Base-by-base conservation (phyloP, 2,113 vertebrate species). In the Callipepla squamata region DNA sequence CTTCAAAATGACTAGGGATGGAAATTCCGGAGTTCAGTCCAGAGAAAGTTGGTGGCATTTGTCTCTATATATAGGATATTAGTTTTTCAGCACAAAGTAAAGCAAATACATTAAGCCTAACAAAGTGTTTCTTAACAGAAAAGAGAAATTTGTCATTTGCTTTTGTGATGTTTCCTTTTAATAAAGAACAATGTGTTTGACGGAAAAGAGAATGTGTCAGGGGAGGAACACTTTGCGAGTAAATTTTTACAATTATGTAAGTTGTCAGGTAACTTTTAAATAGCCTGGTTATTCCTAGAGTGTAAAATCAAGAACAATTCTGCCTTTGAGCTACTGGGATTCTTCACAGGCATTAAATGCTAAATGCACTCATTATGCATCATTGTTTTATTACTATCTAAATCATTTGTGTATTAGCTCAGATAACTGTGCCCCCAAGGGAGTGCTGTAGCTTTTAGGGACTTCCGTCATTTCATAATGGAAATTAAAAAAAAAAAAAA, bases 341-440 rank as follows among this genome's bases (percentile, higher is more conserved):
- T 50, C 19, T 94, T 95, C 67, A 95, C 89, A 96, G 53, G 95
- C 92, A 93, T 68, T 66, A 96, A 96, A 97, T 95, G 72, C 75
- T 97, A 97, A 97, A 90, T 30, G 85, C 1, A 0, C 62, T 95
- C 84, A 94, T 94, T 97, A 96, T 94, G 74, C 80, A 88, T 90
- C 93, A 96, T 96, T 97, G 96, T 97, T 97, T 96, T 92, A 94
- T 97, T 92, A 94, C 75, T 94, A 95, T 89, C 93, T 93, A 95
- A 96, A 94, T 87, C 62, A 96, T 87, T 90, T 85, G 83, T 94
- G 45, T 95, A 94, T 96, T 96, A 97, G 84, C 92, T 96, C 58
- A 94, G 81, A 96, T 96, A 96, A 95, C 89, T 73, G 32, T 78
- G 83, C 50, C 87, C 93, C 91, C 93, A 89, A 96, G 95, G 95